Base-by-base conservation (phyloP, 2,888 invertebrate genomes). In the Plebejus anna region DNA sequence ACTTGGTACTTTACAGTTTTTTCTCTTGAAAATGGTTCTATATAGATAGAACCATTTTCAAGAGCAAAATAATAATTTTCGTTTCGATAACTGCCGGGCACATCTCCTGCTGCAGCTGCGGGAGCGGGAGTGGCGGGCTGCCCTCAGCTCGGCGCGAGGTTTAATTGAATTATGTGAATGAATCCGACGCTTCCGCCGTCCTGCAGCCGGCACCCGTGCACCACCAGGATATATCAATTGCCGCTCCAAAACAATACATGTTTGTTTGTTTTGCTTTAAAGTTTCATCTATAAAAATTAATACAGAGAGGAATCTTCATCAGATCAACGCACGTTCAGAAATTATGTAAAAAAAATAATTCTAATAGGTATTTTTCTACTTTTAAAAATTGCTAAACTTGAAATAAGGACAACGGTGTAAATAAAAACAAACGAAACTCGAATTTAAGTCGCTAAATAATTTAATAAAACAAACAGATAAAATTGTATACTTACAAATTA, bases 111-210 rank as follows among this genome's bases (percentile, higher is more conserved):
- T 85, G 87, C 88, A 89, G 86, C 88, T 88, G 88, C 88, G 87
- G 66, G 61, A 89, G 85, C 87, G 86, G 84, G 87, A 85, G 86
- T 89, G 90, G 87, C 88, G 84, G 87, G 85, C 87, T 89, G 90
- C 87, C 88, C 89, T 89, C 86, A 86, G 88, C 85, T 86, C 87
- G 84, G 85, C 85, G 83, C 85, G 86, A 85, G 88, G 89, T 89
- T 90, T 92, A 92, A 93, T 93, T 92, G 90, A 92, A 93, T 93
- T 92, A 93, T 92, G 90, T 86, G 90, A 92, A 89, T 90, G 91
- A 91, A 87, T 87, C 88, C 92, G 89, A 87, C 89, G 90, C 89
- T 92, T 92, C 93, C 93, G 92, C 84, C 87, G 88, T 83, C 83
- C 82, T 83, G 82, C 82, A 83, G 82, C 82, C 85, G 81, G 83